Conservation (phyloP, 2,888 invertebrate genomes). For the Eucriotettix oculatus region DNA sequence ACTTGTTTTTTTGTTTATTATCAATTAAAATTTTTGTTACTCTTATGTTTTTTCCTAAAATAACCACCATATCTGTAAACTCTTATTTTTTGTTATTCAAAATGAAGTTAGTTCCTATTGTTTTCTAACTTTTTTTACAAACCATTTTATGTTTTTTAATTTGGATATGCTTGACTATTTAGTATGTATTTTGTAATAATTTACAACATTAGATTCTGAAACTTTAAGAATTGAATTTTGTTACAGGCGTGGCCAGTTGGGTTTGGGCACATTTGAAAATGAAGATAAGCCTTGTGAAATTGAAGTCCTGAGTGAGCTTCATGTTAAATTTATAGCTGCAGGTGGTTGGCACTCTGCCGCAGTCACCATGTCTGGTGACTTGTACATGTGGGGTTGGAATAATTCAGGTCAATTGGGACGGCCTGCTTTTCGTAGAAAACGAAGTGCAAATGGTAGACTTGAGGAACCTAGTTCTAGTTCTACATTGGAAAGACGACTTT, state of each 20-base stretch:
- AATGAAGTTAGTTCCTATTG: no score
- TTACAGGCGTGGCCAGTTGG: slow-evolving; percentile 72
- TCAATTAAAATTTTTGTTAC: no score
- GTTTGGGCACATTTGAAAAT: slow-evolving; percentile 52
- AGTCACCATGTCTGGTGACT: slow-evolving; percentile 59
- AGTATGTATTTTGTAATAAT: no score
- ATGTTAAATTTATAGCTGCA: slow-evolving; percentile 49
- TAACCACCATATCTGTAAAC: no score
- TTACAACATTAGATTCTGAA: no score
- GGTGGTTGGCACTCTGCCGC: slow-evolving; percentile 81
- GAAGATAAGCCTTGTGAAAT: slow-evolving; percentile 45
- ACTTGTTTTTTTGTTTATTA: no score
- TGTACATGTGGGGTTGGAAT: slow-evolving; percentile 89
- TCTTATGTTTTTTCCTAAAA: no score
- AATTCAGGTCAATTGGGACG: slow-evolving; percentile 66
- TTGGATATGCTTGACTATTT: no score
- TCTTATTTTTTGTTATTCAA: no score
- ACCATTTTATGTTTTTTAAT: no score
- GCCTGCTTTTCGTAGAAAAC: background rate
- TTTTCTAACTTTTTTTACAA: no score
- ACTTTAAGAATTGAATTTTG: background rate
- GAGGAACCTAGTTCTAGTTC: background rate
- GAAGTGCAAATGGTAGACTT: background rate
- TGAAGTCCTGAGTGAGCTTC: slow-evolving; percentile 58
- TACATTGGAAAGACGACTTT: background rate